Conservation (phyloP, 2,888 invertebrate species). For the Napeogenes inachia region DNA sequence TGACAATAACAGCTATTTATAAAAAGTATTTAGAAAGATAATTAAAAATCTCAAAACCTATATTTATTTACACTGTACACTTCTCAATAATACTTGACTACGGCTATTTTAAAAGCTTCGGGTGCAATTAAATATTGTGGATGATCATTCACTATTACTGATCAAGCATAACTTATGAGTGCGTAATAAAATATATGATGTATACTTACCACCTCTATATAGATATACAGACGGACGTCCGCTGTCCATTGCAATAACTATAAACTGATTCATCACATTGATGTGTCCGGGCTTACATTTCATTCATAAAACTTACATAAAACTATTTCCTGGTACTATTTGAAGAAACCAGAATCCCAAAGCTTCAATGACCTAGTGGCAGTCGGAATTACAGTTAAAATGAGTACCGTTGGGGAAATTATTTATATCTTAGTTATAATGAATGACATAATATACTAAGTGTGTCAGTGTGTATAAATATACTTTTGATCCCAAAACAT, state of each 20-base stretch:
- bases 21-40: too few species aligned
- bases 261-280: constrained; percentile 36
- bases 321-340: constrained; percentile 19
- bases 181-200: background rate
- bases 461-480: too few species aligned
- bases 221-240: constrained; percentile 36
- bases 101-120: too few species aligned
- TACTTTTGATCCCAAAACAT: too few species aligned
- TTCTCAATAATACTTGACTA: too few species aligned
- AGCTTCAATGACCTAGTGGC: constrained; percentile 20
- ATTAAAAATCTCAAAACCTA: too few species aligned
- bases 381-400: constrained; percentile 21
- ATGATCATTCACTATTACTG: too few species aligned
- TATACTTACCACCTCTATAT: constrained; percentile 22
- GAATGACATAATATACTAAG: constrained; percentile 3
- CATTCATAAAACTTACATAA: constrained; percentile 25
- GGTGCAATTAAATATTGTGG: too few species aligned
- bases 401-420: constrained; percentile 17
- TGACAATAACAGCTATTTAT: too few species aligned
- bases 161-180: background rate
- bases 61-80: too few species aligned
- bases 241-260: constrained; percentile 34
- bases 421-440: constrained; percentile 15
- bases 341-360: constrained; percentile 17
- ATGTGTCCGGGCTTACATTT: constrained; percentile 29